Evolutionary conservation across 2,888 invertebrate species (phyloP), one percentile per base, ranked within the genome.

Genomic region (Leucoptera coffeella): DNA sequence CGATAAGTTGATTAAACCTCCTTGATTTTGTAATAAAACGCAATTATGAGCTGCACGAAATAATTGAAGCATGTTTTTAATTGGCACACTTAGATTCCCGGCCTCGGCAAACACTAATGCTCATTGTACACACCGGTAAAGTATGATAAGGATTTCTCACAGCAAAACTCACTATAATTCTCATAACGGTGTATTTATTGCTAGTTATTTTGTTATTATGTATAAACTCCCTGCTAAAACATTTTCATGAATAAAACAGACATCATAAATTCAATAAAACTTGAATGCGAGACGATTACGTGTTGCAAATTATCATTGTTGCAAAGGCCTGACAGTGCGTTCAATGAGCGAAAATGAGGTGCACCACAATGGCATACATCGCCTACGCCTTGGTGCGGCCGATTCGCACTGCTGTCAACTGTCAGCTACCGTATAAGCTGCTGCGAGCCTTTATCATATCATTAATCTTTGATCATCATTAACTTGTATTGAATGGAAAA

Each of bases 271-370:
- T 49, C 45, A 41, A 38, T 41, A 41, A 42, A 41, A 42, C 35
- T 50, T 55, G 46, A 60, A 57, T 53, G 45, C 45, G 42, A 54
- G 56, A n/a, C n/a, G n/a, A n/a, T n/a, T n/a, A n/a, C n/a, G n/a
- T n/a, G n/a, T n/a, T n/a, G n/a, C n/a, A n/a, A n/a, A n/a, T n/a
- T n/a, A n/a, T n/a, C n/a, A n/a, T n/a, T n/a, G n/a, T n/a, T n/a
- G n/a, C n/a, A n/a, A n/a, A n/a, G n/a, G n/a, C n/a, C n/a, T n/a
- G n/a, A n/a, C n/a, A n/a, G n/a, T n/a, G n/a, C n/a, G n/a, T n/a
- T n/a, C n/a, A n/a, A n/a, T n/a, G n/a, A n/a, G n/a, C n/a, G n/a
- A 50, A 54, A 57, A 60, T 59, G 57, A 60, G 59, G 51, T 54
- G 53, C 38, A 48, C 42, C 40, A 64, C 57, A 64, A 62, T 57